Conservation (phyloP, 2,797 vertebrate genomes). For the Gymnopithys bicolor region DNA sequence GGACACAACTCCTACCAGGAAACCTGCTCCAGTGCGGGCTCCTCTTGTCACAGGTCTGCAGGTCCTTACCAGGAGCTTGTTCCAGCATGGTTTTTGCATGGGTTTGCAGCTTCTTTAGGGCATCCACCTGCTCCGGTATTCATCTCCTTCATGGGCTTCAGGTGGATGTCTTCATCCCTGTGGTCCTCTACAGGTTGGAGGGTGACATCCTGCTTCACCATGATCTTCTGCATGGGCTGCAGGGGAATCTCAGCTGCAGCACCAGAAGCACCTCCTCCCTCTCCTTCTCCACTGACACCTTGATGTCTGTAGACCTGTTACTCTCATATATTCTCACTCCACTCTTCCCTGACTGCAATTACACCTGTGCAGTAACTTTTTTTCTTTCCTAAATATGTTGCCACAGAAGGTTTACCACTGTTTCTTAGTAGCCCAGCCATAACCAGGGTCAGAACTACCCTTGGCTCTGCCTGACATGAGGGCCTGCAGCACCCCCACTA, state of each 20-base stretch:
- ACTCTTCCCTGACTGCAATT: not conserved
- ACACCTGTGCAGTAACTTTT: not conserved
- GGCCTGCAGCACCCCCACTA: not conserved
- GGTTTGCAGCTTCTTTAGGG: not conserved
- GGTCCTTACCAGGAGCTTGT: not conserved
- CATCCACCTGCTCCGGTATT: not conserved
- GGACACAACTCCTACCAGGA: not conserved
- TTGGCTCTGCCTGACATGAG: not conserved
- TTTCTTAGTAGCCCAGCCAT: not conserved
- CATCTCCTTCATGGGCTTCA: rapidly evolving
- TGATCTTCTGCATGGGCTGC: not conserved
- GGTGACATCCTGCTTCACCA: no score
- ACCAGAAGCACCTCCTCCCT: rapidly evolving
- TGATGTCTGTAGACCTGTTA: not conserved
- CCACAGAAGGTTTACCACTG: not conserved
- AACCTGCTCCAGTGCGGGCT: not conserved
- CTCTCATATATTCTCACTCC: not conserved
- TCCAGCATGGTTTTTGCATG: rapidly evolving
- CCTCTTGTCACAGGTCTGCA: no score
- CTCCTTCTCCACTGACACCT: not conserved
- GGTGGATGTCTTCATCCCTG: not conserved
- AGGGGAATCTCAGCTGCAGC: not conserved
- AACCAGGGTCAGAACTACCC: not conserved
- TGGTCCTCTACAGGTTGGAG: not conserved
- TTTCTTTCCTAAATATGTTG: not conserved